A percentile compares a stretch with the other conserved stretches of the same genome.
Evolutionary conservation across 2,797 vertebrate genomes (phyloP).

Genomic region (Cuculus canorus): DNA sequence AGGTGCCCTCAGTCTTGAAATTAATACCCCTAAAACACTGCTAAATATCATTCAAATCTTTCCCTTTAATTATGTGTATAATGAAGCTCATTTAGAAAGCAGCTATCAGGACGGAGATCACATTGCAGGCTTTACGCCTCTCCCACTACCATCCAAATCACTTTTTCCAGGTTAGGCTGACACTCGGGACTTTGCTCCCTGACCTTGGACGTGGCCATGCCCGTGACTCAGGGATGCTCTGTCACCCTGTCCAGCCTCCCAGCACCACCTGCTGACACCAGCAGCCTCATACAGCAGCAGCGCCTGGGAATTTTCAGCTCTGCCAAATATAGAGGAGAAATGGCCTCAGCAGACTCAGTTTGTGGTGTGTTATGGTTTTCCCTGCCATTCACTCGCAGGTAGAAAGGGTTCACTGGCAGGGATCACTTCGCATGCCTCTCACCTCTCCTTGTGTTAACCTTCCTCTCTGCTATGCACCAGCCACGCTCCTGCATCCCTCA

Average conservation of each 20-base stretch:
- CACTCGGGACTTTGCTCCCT: rapidly evolving
- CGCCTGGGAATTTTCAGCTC: background rate
- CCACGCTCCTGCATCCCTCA: background rate
- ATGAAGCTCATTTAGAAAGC: slow-evolving; percentile 42
- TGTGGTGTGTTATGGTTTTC: background rate
- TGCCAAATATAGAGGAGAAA: rapidly evolving
- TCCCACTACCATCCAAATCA: background rate
- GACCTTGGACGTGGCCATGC: background rate
- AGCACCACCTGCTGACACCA: background rate
- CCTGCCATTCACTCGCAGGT: background rate
- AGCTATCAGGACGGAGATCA: background rate
- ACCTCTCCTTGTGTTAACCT: no score
- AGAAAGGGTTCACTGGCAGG: background rate
- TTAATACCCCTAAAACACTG: slow-evolving; percentile 22
- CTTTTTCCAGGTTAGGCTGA: background rate
- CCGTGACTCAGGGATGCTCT: rapidly evolving
- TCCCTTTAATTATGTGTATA: slow-evolving; percentile 30
- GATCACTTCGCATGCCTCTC: rapidly evolving
- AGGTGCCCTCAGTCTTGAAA: slow-evolving; percentile 35
- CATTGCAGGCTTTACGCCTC: background rate
- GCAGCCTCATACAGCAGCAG: rapidly evolving
- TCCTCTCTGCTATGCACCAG: background rate
- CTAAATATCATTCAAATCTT: background rate
- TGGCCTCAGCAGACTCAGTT: rapidly evolving
- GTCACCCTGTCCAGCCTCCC: background rate